Base-by-base conservation (phyloP, 2,888 invertebrate species). In the Patella ulyssiponensis region DNA sequence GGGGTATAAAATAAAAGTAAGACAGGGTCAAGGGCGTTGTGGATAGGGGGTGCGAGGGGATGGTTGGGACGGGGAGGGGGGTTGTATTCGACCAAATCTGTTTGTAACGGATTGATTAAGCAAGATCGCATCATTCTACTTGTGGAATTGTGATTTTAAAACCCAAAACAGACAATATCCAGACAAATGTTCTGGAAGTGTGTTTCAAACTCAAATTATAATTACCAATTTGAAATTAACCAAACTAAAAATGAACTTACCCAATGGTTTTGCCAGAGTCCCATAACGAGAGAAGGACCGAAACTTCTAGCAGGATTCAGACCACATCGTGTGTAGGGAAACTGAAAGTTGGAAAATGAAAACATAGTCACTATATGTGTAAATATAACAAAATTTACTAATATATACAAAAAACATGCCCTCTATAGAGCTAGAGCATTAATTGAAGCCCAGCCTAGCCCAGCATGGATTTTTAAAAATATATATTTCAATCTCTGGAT, bases 231-330 rank as follows among this genome's bases (percentile, higher is more conserved):
- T 52, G 14, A 54, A 54, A n/a, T 33, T 23, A 71, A 73, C 11
- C 11, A 20, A 23, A 44, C 2, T 11, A 64, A 64, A 4, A 12
- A 64, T 64, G 5, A 27, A 82, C 93, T 93, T 93, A 96, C 95
- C 97, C 97, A 97, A 88, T 97, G 97, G 85, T 96, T 92, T 4
- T 92, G 92, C 95, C 96, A 97, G 53, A 92, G 92, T 80, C 94
- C 94, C 83, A 94, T 94, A 78, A 97, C 94, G 44, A 96, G 94
- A 2, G 97, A 96, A 0, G 96, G 96, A 79, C 97, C 97, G 88
- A 97, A 94, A 79, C 96, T 95, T 81, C 97, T 94, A 0, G 97
- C 97, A 0, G 97, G 97, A 93, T 97, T 97, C 97, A 97, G 97
- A 86, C 97, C 95, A 64, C 97, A 94, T 71, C 97, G 96, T 14